A percentile compares a stretch with the other conserved stretches of the same genome.
phyloP scores from a whole-genome alignment of 2,888 invertebrate species.

The Melikaiella ostensackeni region DNA sequence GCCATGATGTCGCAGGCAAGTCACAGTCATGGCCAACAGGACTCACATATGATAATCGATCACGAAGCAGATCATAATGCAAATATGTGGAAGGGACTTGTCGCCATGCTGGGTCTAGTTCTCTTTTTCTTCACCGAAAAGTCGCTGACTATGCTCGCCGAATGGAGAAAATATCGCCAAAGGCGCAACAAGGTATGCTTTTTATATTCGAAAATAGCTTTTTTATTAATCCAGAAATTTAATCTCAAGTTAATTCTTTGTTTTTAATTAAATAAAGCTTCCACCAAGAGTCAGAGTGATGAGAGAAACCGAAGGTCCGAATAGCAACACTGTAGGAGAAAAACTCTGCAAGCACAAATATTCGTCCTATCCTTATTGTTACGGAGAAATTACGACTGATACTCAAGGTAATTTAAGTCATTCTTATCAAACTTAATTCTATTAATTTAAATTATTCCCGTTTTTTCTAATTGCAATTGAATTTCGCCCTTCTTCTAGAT shows the following conservation, averaged over 20 bases:
- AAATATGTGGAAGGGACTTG: slow-evolving; percentile 92
- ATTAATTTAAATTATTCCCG: not conserved
- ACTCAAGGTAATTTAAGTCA: slow-evolving; percentile 79
- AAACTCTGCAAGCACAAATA: slow-evolving; percentile 93
- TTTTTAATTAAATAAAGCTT: slow-evolving; percentile 73
- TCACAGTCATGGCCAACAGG: slow-evolving; percentile 69
- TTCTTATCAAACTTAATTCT: not conserved
- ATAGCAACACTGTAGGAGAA: slow-evolving; percentile 78
- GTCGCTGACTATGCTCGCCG: slow-evolving; percentile 86
- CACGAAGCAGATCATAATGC: slow-evolving; percentile 80
- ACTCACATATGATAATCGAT: slow-evolving; percentile 54
- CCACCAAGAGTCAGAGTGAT: slow-evolving; percentile 86
- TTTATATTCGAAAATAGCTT: not conserved
- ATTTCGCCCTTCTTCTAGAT: slow-evolving; percentile 58
- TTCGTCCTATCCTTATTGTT: slow-evolving; percentile 93
- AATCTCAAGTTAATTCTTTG: too few species aligned
- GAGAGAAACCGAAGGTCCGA: slow-evolving; percentile 82
- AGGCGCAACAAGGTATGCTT: slow-evolving; percentile 79
- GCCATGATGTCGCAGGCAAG: slow-evolving; percentile 77
- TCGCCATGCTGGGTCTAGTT: slow-evolving; percentile 89
- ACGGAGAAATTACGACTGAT: slow-evolving; percentile 89
- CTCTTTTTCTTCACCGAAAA: slow-evolving; percentile 95
- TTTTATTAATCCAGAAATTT: not conserved
- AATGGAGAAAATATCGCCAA: slow-evolving; percentile 88
- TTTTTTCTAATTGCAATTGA: slow-evolving; percentile 13